phyloP scores from a whole-genome alignment of 2,797 vertebrate species.

The Chaetophractus vellerosus region DNA sequence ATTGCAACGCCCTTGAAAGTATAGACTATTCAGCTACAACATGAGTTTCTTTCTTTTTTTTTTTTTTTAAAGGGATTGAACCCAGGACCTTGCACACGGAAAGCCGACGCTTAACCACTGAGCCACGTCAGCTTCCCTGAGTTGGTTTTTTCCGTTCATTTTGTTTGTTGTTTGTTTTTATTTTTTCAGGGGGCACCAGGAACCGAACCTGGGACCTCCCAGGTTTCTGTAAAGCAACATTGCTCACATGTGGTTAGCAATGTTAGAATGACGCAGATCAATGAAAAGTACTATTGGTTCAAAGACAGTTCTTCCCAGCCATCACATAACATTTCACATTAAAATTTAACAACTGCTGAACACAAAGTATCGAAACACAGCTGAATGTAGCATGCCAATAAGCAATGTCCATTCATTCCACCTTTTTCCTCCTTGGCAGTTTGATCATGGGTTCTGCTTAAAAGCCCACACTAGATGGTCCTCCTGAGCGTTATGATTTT shows the following conservation, averaged over 20 bases:
- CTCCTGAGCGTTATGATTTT: not conserved
- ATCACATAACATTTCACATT: not conserved
- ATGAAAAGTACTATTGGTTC: not conserved
- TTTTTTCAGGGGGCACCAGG: too few species aligned
- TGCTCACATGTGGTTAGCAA: not conserved
- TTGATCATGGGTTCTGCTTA: not conserved
- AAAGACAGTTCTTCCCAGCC: not conserved
- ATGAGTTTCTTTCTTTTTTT: not conserved
- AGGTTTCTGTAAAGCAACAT: not conserved
- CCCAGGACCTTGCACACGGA: too few species aligned
- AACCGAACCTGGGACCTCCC: too few species aligned
- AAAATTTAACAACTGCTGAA: not conserved
- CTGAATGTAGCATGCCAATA: fast-evolving
- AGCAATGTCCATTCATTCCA: not conserved
- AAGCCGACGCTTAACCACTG: too few species aligned
- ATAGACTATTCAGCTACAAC: not conserved
- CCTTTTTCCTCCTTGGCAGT: too few species aligned
- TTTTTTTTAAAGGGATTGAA: too few species aligned
- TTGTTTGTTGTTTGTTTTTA: too few species aligned
- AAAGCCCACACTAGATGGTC: fast-evolving
- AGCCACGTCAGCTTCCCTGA: too few species aligned
- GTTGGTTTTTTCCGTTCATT: too few species aligned
- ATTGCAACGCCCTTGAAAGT: not conserved
- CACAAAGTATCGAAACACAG: not conserved
- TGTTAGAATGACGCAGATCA: fast-evolving